Evolutionary conservation across 2,797 vertebrate species (phyloP), one percentile per base, ranked within the genome.

Genomic region (Phaenicophaeus curvirostris): DNA sequence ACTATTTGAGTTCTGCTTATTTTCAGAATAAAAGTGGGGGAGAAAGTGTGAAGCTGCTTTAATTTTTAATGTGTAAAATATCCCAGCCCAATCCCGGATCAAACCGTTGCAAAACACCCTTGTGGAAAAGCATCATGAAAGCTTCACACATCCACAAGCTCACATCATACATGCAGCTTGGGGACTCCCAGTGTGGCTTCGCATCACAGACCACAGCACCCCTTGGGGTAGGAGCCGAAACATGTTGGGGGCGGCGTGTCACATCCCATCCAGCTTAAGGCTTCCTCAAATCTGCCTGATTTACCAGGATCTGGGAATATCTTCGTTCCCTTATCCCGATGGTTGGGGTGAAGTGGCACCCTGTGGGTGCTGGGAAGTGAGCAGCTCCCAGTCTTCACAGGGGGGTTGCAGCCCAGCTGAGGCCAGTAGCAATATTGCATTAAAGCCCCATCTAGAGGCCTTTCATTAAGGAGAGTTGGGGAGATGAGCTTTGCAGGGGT

Each of bases 371-470:
- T 19, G 54, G 73, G 13, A 53, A 74, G 7, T 13, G 42, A 35
- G 48, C 27, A 57, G 11, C 62, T 61, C 76, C 28, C 3, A 0
- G n/a, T 39, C 55, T 54, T 55, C 5, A 3, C 0, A 2, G 44
- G 39, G 6, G 16, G 42, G 42, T 44, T 44, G 42, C 25, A 58
- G 67, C n/a, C 51, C 9, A 11, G 89, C 35, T 25, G 35, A 59
- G 27, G 7, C 48, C 66, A 5, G 58, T 78, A 65, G 67, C 67
- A 92, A 59, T 28, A 57, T 86, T 83, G 78, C 79, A 66, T 83
- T 88, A 81, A 95, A 93, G 90, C 93, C 89, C 83, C 93, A 94
- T 66, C 94, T 87, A 91, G 93, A 94, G 87, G 61, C 85, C 61
- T 94, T 84, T 91, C 46, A 28, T 37, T 5, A 9, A 90, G 91